Base-by-base conservation (phyloP, 2,113 vertebrate species). In the Neogale vison region DNA sequence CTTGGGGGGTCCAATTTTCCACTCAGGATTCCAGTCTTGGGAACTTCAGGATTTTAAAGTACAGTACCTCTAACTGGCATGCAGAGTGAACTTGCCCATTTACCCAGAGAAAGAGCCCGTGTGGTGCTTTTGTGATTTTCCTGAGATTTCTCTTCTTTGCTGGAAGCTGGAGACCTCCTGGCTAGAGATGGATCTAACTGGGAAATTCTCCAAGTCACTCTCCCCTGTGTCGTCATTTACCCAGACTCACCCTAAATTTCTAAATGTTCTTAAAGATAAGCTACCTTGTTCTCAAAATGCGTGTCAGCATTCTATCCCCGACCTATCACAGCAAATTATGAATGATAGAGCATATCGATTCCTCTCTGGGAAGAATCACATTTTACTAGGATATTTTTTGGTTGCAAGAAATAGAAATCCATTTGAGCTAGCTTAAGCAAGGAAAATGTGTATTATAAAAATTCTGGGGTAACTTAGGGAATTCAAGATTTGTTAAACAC, bases 1-100 rank as follows among this genome's bases (percentile, higher is more conserved):
- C 95, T 98, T 94, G 94, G 97, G 98, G 95, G 97, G 97, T 94
- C 97, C 96, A 96, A 97, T 98, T 98, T 98, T 98, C 97, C 85
- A 97, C 97, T 97, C 96, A 96, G 94, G 96, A 97, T 96, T 97
- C 97, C 76, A 97, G 96, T 96, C 97, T 96, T 98, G 96, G 97
- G 96, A 98, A 96, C 96, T 93, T 96, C 96, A 91, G 93, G 97
- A 98, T 97, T 97, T 96, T 97, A 94, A 97, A 97, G 82, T 77
- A 95, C 36, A 82, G 65, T 52, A 45, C 93, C 93, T 93, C 91
- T 97, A 96, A 95, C 90, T 97, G 88, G 88, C 92, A 97, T 98
- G 88, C 96, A 85, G 96, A 98, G 71, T 96, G 94, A 97, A 84
- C 90, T 82, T 93, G 90, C 29, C 88, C 24, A 1, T 63, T 95